Evolutionary conservation across 2,888 invertebrate genomes (phyloP).

Genomic region (Tiphia femorata): DNA sequence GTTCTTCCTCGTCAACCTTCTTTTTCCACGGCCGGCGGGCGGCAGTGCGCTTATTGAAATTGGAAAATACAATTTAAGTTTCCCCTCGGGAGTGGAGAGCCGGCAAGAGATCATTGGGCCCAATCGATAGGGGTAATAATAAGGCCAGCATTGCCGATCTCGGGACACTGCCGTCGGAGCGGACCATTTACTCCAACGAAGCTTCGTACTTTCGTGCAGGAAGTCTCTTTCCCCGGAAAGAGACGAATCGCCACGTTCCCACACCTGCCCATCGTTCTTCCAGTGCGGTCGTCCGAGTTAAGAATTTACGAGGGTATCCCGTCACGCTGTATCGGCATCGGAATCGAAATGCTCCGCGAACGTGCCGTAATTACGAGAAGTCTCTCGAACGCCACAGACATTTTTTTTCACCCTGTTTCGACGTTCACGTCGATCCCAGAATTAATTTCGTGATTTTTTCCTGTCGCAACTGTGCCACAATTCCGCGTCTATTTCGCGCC

Average conservation of each 20-base stretch:
- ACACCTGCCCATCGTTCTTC: neutral
- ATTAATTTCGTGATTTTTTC: too few species aligned
- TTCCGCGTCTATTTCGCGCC: too few species aligned
- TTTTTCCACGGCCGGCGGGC: neutral
- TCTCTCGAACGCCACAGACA: too few species aligned
- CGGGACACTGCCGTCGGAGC: neutral
- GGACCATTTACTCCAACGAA: neutral
- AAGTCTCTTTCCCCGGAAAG: neutral
- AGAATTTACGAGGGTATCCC: constrained; percentile 8
- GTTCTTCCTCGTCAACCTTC: neutral
- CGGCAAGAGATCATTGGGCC: constrained; percentile 5
- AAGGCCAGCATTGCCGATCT: constrained; percentile 3
- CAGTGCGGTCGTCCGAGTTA: constrained; percentile 7
- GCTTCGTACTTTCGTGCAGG: neutral
- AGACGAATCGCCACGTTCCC: neutral
- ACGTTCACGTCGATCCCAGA: too few species aligned
- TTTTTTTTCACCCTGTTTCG: too few species aligned
- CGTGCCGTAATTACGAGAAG: too few species aligned
- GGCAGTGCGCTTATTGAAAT: constrained; percentile 35
- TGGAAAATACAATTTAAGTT: constrained; percentile 38
- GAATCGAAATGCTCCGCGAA: constrained; percentile 9
- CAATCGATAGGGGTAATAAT: constrained; percentile 7
- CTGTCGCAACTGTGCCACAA: too few species aligned
- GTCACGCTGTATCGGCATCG: neutral
- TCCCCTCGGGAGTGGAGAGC: constrained; percentile 3